phyloP scores from a whole-genome alignment of 2,888 invertebrate species.

The Listrodromus nycthemerus region DNA sequence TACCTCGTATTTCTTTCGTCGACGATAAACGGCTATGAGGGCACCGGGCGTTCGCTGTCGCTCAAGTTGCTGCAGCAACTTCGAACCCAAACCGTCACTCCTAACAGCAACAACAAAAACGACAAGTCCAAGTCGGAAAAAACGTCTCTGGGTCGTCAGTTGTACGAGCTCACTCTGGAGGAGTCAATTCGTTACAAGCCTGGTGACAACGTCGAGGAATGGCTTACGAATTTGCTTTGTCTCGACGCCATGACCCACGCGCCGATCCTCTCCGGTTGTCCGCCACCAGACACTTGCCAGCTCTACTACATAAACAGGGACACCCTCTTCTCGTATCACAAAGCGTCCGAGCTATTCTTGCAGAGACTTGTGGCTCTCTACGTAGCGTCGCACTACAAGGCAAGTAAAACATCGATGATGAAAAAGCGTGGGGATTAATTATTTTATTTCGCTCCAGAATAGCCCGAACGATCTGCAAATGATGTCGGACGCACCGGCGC shows the following conservation, averaged over 20 bases:
- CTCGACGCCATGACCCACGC: conserved; percentile 92
- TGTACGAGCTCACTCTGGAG: conserved; percentile 89
- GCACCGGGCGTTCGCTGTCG: conserved; percentile 98
- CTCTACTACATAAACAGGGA: conserved; percentile 95
- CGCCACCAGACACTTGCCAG: conserved; percentile 95
- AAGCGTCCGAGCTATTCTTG: conserved; percentile 96
- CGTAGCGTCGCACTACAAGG: conserved; percentile 99
- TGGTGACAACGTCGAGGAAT: conserved; percentile 94
- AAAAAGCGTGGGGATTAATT: neutral
- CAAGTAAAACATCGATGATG: conserved; percentile 74
- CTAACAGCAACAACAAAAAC: conserved; percentile 85
- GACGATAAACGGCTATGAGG: conserved; percentile 99
- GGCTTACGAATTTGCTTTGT: conserved; percentile 96
- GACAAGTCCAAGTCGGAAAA: conserved; percentile 83
- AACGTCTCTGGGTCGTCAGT: conserved; percentile 85
- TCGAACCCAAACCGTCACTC: conserved; percentile 87
- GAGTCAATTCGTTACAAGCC: conserved; percentile 96
- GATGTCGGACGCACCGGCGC: conserved; percentile 99
- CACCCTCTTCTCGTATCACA: conserved; percentile 98
- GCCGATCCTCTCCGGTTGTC: conserved; percentile 91
- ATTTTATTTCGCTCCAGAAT: conserved; percentile 87
- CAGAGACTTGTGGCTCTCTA: conserved; percentile 96
- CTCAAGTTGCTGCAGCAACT: conserved; percentile 97
- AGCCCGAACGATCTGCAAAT: conserved; percentile 99
- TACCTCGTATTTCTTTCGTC: conserved; percentile 98